Evolutionary conservation across 2,113 vertebrate genomes (phyloP).

Genomic region (Vicugna pacos): DNA sequence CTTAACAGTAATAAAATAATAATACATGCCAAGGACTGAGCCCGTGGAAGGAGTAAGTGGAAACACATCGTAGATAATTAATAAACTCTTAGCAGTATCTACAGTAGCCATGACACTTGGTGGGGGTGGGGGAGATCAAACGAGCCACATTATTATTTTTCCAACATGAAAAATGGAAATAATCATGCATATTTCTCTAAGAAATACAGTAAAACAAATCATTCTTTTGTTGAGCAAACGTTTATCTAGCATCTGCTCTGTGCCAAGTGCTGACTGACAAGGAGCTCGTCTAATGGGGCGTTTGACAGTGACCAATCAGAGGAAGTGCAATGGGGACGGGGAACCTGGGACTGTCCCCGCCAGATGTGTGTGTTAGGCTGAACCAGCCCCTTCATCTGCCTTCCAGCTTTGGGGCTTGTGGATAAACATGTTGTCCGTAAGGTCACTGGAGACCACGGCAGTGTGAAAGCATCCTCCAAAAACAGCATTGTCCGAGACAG

Average conservation of each 20-base stretch:
- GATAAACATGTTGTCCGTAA: not conserved
- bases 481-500: not conserved
- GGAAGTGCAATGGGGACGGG: not conserved
- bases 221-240: not conserved
- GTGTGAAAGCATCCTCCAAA: not conserved
- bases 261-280: not conserved
- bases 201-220: not conserved
- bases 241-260: not conserved
- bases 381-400: not conserved
- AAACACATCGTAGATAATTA: not conserved
- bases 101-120: not conserved
- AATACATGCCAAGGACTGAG: not conserved
- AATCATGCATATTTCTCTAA: slow-evolving; percentile 20
- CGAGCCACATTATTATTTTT: not conserved
- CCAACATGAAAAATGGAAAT: slow-evolving; percentile 36
- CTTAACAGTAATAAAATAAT: not conserved
- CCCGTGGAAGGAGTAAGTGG: not conserved
- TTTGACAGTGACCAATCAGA: not conserved
- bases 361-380: no score
- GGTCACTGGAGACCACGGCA: not conserved
- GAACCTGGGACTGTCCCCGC: no score
- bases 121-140: not conserved
- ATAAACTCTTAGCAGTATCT: not conserved
- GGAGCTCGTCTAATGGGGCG: not conserved
- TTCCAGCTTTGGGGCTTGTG: not conserved